Evolutionary conservation across 1,140 invertebrate species (phyloP).

Genomic region (Heliconius eleuchia): DNA sequence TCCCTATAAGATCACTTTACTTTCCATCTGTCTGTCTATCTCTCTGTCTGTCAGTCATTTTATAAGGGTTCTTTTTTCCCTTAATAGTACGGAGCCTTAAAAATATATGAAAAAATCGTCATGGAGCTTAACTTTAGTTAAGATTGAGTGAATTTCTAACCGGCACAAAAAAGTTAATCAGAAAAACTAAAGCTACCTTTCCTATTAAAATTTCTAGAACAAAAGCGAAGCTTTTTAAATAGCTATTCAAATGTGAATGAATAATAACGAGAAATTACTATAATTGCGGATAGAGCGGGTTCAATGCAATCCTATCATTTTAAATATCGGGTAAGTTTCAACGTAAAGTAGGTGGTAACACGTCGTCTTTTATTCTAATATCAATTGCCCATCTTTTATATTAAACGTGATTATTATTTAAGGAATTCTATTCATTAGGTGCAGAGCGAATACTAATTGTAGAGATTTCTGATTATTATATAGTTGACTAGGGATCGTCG

Average conservation of each 20-base stretch:
- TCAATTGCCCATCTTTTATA: slow-evolving; percentile 8
- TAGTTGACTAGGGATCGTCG: too few relatives aligned
- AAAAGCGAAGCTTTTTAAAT: background rate
- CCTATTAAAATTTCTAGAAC: background rate
- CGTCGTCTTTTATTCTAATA: background rate
- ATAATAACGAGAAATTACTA: slow-evolving; percentile 11
- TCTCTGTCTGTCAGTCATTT: too few relatives aligned
- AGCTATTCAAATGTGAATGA: background rate
- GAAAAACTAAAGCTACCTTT: background rate
- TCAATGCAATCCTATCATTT: background rate
- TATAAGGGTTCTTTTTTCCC: too few relatives aligned
- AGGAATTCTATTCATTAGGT: background rate
- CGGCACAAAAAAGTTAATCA: background rate
- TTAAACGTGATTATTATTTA: background rate
- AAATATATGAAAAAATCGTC: too few relatives aligned
- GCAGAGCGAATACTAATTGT: background rate
- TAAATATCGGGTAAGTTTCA: background rate
- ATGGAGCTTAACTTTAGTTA: background rate
- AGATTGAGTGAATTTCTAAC: background rate
- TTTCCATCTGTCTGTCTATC: too few relatives aligned
- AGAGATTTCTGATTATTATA: too few relatives aligned
- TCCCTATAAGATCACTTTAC: too few relatives aligned
- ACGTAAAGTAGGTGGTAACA: background rate
- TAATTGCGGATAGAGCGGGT: slow-evolving; percentile 6
- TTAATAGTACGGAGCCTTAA: too few relatives aligned